Evolutionary conservation across 2,797 vertebrate genomes (phyloP).

Genomic region (Phyllotis vaccarum): DNA sequence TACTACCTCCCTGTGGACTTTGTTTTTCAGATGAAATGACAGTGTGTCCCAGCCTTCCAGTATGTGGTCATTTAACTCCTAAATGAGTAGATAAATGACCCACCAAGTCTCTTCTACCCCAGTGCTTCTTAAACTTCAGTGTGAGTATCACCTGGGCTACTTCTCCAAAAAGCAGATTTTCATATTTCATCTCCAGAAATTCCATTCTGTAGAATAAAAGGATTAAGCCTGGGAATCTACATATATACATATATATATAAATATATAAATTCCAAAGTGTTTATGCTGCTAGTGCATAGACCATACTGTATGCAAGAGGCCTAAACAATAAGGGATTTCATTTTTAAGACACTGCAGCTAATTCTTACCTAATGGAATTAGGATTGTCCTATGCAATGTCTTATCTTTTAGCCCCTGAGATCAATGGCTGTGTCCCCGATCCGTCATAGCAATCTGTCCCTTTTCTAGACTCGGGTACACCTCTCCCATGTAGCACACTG

Average conservation of each 20-base stretch:
- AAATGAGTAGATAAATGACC: background rate
- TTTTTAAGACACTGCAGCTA: constrained; percentile 37
- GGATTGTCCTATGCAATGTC: background rate
- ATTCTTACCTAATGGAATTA: constrained; percentile 7
- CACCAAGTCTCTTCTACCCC: background rate
- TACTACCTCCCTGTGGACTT: constrained; percentile 25
- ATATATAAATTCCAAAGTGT: constrained; percentile 35
- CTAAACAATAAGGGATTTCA: constrained; percentile 7
- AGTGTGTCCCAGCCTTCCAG: background rate
- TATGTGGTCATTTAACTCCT: constrained; percentile 8
- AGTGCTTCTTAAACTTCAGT: constrained; percentile 19
- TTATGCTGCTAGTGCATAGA: background rate
- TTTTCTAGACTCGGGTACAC: background rate
- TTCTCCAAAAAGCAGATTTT: constrained; percentile 40
- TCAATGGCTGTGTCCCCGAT: background rate
- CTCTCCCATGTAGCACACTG: background rate
- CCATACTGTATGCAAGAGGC: background rate
- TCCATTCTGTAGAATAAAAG: background rate
- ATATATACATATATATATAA: too few species aligned
- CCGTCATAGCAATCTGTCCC: background rate
- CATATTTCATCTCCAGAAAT: constrained; percentile 12
- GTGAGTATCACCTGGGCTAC: background rate
- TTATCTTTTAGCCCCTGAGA: background rate
- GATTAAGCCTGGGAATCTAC: background rate
- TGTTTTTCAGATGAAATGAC: constrained; percentile 13